Evolutionary conservation across 2,797 vertebrate species (phyloP).

Genomic region (Meda fulgida): DNA sequence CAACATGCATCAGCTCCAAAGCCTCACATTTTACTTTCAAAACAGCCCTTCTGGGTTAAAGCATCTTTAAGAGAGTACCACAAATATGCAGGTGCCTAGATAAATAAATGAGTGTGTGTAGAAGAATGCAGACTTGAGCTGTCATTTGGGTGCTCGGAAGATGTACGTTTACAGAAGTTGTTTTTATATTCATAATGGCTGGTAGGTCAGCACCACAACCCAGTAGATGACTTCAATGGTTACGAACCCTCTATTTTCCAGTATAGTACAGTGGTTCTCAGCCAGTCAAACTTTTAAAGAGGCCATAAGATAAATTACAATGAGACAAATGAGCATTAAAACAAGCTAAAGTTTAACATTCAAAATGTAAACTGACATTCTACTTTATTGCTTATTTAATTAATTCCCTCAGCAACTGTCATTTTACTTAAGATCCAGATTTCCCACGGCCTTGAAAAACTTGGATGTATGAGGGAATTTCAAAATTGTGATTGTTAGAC

Average conservation of each 20-base stretch:
- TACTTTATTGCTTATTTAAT: neutral
- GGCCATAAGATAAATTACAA: neutral
- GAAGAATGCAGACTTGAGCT: slow-evolving; percentile 32
- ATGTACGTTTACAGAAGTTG: neutral
- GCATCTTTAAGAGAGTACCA: slow-evolving; percentile 4
- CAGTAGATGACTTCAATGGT: neutral
- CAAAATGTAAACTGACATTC: neutral
- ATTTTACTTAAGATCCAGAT: neutral
- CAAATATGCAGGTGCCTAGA: slow-evolving; percentile 29
- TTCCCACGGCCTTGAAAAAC: neutral
- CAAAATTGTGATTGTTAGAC: neutral
- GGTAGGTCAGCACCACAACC: neutral
- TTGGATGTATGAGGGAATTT: neutral
- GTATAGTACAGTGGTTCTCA: neutral
- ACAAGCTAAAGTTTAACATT: neutral
- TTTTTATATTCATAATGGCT: neutral
- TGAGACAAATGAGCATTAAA: neutral
- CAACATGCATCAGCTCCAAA: slow-evolving; percentile 12
- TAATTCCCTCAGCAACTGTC: neutral
- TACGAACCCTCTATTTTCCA: neutral
- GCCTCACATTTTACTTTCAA: slow-evolving; percentile 1
- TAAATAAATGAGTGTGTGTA: slow-evolving; percentile 44
- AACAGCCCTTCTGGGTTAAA: slow-evolving; percentile 8
- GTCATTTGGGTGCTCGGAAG: neutral
- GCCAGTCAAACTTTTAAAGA: neutral